A percentile compares a stretch with the other conserved stretches of the same genome.
phyloP scores from a whole-genome alignment of 2,888 invertebrate genomes.

The Venusia cambrica region DNA sequence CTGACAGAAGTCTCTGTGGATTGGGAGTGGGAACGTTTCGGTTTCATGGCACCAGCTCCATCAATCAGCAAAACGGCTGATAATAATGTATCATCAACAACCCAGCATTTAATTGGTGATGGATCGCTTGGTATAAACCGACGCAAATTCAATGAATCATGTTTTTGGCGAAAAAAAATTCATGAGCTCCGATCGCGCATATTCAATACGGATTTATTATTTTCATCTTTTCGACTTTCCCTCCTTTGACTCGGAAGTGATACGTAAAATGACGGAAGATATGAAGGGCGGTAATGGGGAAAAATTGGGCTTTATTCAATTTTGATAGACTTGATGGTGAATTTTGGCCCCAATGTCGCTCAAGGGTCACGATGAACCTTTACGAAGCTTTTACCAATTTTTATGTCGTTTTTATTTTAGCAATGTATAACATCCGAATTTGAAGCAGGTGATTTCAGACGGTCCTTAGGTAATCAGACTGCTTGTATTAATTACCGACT shows the following conservation, averaged over 20 bases:
- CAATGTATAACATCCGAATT: no score
- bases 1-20: conserved; percentile 56
- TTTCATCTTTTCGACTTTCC: conserved; percentile 72
- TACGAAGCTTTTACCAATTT: conserved; percentile 29
- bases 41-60: conserved; percentile 49
- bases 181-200: conserved; percentile 65
- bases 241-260: conserved; percentile 75
- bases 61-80: conserved; percentile 71
- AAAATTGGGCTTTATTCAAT: conserved; percentile 79
- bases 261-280: conserved; percentile 79
- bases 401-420: conserved; percentile 1
- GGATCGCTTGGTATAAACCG: conserved; percentile 53
- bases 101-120: conserved; percentile 76
- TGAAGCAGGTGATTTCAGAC: no score
- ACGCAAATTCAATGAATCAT: conserved; percentile 53
- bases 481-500: no score
- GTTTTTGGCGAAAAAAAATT: conserved; percentile 51
- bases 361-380: conserved; percentile 45
- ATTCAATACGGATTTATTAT: conserved; percentile 78
- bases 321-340: conserved; percentile 76
- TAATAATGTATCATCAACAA: conserved; percentile 75
- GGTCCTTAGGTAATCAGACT: no score
- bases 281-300: conserved; percentile 77
- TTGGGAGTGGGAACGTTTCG: conserved; percentile 48
- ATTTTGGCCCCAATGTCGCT: conserved; percentile 68